Evolutionary conservation across 2,888 invertebrate species (phyloP).

Genomic region (Andrena bicolor): DNA sequence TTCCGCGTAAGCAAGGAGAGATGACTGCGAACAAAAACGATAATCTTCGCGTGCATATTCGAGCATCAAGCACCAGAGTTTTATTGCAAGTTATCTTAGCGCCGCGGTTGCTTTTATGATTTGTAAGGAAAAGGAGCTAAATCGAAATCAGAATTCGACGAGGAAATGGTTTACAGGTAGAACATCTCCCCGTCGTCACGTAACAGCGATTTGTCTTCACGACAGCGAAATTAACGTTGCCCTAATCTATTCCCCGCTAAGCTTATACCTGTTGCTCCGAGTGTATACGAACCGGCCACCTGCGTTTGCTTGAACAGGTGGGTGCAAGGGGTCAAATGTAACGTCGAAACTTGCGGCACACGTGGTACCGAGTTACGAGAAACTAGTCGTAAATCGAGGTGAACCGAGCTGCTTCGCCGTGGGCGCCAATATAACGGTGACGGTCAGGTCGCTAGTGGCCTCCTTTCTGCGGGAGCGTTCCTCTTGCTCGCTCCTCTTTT

Average conservation of each 20-base stretch:
- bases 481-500: conserved; percentile 26
- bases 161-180: background rate
- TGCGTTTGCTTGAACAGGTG: conserved; percentile 69
- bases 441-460: conserved; percentile 80
- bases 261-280: conserved; percentile 55
- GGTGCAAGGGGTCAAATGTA: conserved; percentile 71
- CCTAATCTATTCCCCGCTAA: conserved; percentile 51
- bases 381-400: conserved; percentile 76
- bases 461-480: conserved; percentile 76
- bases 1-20: background rate
- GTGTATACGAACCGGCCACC: conserved; percentile 52
- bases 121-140: background rate
- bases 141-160: conserved; percentile 11
- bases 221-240: conserved; percentile 35
- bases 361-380: conserved; percentile 66
- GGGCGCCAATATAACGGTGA: conserved; percentile 84
- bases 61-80: background rate
- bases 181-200: conserved; percentile 15
- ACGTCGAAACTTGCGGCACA: conserved; percentile 66
- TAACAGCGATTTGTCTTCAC: conserved; percentile 36
- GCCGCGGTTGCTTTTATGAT: background rate
- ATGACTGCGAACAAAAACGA: background rate
- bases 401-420: conserved; percentile 76
- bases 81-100: background rate
- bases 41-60: conserved; percentile 1